Conservation (phyloP, 2,113 vertebrate species). For the Callipepla californica region DNA sequence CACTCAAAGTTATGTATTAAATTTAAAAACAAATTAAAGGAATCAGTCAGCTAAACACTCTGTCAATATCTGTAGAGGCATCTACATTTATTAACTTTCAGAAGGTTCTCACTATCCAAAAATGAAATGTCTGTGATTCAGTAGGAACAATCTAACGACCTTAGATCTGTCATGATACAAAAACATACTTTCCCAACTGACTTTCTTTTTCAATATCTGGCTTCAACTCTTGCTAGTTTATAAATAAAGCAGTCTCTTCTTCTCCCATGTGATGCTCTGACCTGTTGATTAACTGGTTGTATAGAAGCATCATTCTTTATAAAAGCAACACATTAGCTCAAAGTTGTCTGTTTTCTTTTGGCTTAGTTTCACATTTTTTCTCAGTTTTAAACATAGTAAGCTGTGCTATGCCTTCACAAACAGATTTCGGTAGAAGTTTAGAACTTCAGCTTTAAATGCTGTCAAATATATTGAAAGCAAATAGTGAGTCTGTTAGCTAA, state of each 20-base stretch:
- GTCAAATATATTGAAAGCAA: conserved; percentile 24
- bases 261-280: not conserved
- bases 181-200: not conserved
- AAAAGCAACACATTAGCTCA: not conserved
- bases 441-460: not conserved
- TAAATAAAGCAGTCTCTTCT: not conserved
- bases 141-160: not conserved
- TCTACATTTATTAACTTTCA: not conserved
- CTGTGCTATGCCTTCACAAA: not conserved
- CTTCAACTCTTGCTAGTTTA: not conserved
- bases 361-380: not conserved
- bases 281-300: not conserved
- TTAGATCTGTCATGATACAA: not conserved
- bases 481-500: not conserved
- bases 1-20: not conserved
- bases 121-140: not conserved
- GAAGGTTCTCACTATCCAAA: not conserved
- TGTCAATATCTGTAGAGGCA: not conserved
- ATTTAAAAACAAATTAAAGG: not conserved
- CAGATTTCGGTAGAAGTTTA: not conserved
- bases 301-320: not conserved
- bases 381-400: not conserved
- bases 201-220: not conserved
- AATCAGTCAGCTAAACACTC: not conserved
- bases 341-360: not conserved